Percentiles rank a stretch among this genome's conserved stretches.
Conservation (phyloP, 2,113 vertebrate species). For the Rhinichthys klamathensis region DNA sequence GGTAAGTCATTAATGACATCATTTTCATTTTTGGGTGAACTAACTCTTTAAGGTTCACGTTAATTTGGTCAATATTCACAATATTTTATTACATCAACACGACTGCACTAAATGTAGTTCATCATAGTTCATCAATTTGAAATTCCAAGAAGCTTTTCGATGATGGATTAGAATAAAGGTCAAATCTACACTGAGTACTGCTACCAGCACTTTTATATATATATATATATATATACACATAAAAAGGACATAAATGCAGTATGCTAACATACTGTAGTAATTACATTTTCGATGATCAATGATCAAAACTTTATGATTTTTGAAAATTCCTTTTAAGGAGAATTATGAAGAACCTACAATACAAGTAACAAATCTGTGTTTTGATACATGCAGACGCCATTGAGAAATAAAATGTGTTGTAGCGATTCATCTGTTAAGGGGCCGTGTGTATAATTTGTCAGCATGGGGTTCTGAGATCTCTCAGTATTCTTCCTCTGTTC, state of each 20-base stretch:
- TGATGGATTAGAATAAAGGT: slow-evolving; percentile 10
- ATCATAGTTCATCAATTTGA: neutral
- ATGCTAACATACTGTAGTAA: neutral
- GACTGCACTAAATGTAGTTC: neutral
- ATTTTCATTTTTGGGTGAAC: too few relatives aligned
- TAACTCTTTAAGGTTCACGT: neutral
- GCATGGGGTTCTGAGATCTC: slow-evolving; percentile 50
- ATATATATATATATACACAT: neutral
- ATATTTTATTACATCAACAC: slow-evolving; percentile 6
- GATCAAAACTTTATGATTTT: neutral
- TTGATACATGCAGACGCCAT: neutral
- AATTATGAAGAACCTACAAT: neutral
- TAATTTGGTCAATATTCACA: neutral
- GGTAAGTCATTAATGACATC: too few relatives aligned
- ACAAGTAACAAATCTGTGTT: neutral
- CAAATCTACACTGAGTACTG: neutral
- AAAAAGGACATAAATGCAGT: neutral
- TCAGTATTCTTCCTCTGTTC: slow-evolving; percentile 53
- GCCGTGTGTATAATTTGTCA: slow-evolving; percentile 49
- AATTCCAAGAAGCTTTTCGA: slow-evolving; percentile 1
- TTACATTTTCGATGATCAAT: neutral
- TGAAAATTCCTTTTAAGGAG: neutral
- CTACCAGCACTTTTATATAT: neutral
- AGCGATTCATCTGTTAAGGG: slow-evolving; percentile 7
- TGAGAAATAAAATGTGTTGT: slow-evolving; percentile 8